Conservation (phyloP, 2,113 vertebrate species). For the Spermophilus dauricus region DNA sequence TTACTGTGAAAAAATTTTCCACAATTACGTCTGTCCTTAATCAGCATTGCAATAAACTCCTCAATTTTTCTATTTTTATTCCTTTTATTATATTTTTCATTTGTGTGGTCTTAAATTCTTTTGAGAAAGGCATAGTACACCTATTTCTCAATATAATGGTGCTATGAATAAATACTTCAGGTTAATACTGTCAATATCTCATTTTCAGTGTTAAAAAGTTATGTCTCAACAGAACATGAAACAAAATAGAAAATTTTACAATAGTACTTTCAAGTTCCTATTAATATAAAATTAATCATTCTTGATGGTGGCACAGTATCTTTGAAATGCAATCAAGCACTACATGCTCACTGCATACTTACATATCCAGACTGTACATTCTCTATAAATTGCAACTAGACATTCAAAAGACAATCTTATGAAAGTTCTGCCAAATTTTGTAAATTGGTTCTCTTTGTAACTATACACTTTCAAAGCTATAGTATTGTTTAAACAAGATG, state of each 20-base stretch:
- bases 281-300: conserved; percentile 78
- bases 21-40: background rate
- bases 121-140: background rate
- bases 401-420: conserved; percentile 56
- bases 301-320: conserved; percentile 88
- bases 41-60: background rate
- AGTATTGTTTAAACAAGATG: background rate
- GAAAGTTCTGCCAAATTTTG: conserved; percentile 65
- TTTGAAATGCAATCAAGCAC: conserved; percentile 80
- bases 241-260: conserved; percentile 23
- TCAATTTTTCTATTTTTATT: background rate
- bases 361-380: conserved; percentile 83
- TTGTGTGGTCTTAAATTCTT: background rate
- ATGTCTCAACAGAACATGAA: background rate
- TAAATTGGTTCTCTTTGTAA: conserved; percentile 70
- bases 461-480: background rate
- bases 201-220: conserved; percentile 16
- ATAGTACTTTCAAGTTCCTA: background rate
- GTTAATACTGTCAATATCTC: background rate
- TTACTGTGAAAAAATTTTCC: background rate
- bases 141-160: conserved; percentile 4
- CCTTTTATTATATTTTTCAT: background rate
- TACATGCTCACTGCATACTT: conserved; percentile 74
- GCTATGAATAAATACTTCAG: conserved; percentile 7
- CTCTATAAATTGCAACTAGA: conserved; percentile 35